phyloP scores from a whole-genome alignment of 1,140 invertebrate genomes.

The Periplaneta americana region DNA sequence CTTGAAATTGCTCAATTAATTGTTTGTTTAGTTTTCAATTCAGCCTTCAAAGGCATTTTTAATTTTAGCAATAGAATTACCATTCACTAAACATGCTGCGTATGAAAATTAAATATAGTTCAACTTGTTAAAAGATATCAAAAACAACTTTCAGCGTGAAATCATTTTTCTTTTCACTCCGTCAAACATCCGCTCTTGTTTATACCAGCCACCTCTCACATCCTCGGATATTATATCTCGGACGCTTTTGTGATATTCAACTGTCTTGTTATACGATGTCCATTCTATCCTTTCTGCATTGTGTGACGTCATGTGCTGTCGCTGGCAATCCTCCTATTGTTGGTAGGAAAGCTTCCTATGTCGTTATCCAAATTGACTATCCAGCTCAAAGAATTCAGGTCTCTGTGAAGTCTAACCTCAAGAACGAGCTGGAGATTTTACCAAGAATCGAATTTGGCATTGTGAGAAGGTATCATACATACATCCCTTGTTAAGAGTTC shows the following conservation, averaged over 20 bases:
- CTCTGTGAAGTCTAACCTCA: not conserved
- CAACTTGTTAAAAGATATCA: too few species aligned
- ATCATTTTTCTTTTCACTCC: not conserved
- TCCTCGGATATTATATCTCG: not conserved
- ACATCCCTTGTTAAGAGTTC: not conserved
- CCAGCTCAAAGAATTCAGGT: not conserved
- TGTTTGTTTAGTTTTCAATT: not conserved
- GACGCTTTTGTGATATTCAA: not conserved
- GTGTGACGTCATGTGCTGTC: not conserved
- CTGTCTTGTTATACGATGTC: not conserved
- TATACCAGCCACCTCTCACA: not conserved
- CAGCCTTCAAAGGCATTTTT: not conserved
- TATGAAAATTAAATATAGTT: too few species aligned
- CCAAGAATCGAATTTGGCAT: not conserved
- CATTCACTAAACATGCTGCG: not conserved
- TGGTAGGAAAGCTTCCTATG: not conserved
- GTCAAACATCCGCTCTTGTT: not conserved
- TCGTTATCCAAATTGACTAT: not conserved
- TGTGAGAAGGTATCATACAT: not conserved
- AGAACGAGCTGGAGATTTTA: not conserved
- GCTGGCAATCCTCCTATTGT: not conserved
- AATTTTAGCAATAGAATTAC: too few species aligned
- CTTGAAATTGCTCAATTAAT: not conserved
- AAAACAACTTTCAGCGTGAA: too few species aligned
- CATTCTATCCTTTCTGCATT: not conserved